These are phyloP conservation scores for Drosophila kanapiae DNA, from an alignment of 1,140 invertebrate species.

Conservation along the genomic window DNA sequence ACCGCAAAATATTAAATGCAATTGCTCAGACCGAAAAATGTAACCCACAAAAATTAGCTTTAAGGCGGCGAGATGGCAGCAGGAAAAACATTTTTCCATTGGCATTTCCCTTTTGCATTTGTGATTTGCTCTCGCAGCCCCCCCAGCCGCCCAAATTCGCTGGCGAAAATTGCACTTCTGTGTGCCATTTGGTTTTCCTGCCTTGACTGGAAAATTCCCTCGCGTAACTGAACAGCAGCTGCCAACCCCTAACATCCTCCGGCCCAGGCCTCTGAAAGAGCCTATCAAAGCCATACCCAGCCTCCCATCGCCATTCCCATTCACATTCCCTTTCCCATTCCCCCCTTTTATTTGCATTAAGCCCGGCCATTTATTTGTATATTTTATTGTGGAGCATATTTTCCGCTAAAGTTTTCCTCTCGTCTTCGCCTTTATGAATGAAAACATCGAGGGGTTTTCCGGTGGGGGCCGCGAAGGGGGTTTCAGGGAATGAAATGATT, in stretches of 20 bases:
- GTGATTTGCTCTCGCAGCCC: conserved; percentile 25
- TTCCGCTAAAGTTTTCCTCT: conserved; percentile 74
- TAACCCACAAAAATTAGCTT: conserved; percentile 41
- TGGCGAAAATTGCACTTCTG: conserved; percentile 75
- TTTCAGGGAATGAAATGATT: conserved; percentile 49
- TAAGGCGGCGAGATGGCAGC: conserved; percentile 24
- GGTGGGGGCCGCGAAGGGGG: background rate
- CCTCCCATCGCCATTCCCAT: conserved; percentile 10
- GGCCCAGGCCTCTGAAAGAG: conserved; percentile 16
- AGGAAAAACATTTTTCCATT: conserved; percentile 43
- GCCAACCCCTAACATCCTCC: conserved; percentile 7
- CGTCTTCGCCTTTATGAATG: conserved; percentile 70
- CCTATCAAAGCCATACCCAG: conserved; percentile 47
- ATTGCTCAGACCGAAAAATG: conserved; percentile 24
- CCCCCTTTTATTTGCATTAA: conserved; percentile 74
- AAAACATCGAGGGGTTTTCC: conserved; percentile 53
- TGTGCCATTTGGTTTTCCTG: conserved; percentile 72
- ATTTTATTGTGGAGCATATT: conserved; percentile 81
- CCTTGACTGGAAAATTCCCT: conserved; percentile 67
- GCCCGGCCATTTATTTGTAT: conserved; percentile 79
- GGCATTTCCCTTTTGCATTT: conserved; percentile 56
- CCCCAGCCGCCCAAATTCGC: conserved; percentile 11
- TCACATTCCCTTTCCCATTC: background rate
- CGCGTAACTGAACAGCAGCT: conserved; percentile 42
- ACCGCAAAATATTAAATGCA: conserved; percentile 42